These are phyloP conservation scores for Anhinga anhinga DNA, from an alignment of 2,113 vertebrate genomes.

Conservation along the genomic window DNA sequence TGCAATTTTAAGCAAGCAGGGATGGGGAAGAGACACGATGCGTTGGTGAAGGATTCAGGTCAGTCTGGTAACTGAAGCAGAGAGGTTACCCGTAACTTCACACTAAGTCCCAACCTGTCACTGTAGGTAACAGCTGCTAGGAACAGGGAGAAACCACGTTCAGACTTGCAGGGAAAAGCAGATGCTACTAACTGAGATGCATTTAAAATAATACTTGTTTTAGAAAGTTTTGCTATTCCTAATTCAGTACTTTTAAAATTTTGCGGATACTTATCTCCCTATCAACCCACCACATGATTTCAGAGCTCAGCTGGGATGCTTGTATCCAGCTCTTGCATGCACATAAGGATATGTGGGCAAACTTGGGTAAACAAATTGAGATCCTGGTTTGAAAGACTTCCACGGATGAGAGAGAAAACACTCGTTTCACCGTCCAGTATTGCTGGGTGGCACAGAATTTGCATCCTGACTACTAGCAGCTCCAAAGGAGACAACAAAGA, in stretches of 20 bases:
- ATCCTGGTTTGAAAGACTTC: neutral
- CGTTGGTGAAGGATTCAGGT: neutral
- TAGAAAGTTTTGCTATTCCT: neutral
- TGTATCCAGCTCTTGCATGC: neutral
- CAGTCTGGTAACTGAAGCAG: neutral
- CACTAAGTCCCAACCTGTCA: neutral
- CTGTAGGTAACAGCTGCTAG: neutral
- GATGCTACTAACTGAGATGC: neutral
- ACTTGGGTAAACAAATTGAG: neutral
- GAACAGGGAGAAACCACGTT: neutral
- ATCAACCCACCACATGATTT: neutral
- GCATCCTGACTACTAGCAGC: neutral
- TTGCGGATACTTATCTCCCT: neutral
- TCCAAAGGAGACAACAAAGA: neutral
- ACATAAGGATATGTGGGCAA: neutral
- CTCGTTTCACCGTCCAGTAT: neutral
- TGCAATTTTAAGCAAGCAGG: neutral
- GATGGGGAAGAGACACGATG: fast-evolving
- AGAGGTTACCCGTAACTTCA: neutral
- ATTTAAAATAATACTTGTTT: neutral
- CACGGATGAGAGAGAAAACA: neutral
- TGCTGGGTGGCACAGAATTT: neutral
- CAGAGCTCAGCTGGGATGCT: neutral
- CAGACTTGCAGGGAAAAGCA: neutral
- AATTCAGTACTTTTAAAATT: neutral